Base-by-base conservation (phyloP, 2,888 invertebrate genomes). In the Gisinianus flammeolus region DNA sequence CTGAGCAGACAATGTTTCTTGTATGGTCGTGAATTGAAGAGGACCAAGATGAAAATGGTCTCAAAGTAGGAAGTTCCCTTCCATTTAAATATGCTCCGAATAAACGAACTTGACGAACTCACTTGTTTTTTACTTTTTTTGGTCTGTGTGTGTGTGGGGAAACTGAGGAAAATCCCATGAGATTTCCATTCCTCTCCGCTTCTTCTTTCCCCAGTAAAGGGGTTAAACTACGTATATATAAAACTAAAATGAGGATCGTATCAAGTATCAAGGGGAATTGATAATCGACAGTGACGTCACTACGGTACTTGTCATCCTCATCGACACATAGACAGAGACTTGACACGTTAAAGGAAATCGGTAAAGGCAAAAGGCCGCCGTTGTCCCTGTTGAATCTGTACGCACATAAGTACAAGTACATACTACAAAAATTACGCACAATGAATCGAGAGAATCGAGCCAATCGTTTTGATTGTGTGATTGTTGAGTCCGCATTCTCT, bases 1-100 rank as follows among this genome's bases (percentile, higher is more conserved):
- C n/a, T n/a, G n/a, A n/a, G n/a, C n/a, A n/a, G n/a, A n/a, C n/a
- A n/a, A n/a, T n/a, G n/a, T n/a, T n/a, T n/a, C n/a, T n/a, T n/a
- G n/a, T n/a, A n/a, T n/a, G n/a, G n/a, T n/a, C n/a, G n/a, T n/a
- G n/a, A n/a, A n/a, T n/a, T n/a, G n/a, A n/a, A n/a, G n/a, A 24
- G 24, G 62, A 62, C 26, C 62, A 62, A 62, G 28, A 62, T 24
- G 26, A 62, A 62, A 62, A 62, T 62, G 62, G 62, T 62, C 26
- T 62, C 2, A 10, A 62, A 62, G 12, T 12, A 28, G 26, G 28
- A 26, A 24, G 26, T 16, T 26, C 28, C 28, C 62, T 26, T 62
- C 26, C 16, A 62, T 62, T 62, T 62, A 62, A 62, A 26, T 62
- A 62, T 28, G 62, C 10, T 62, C 62, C 62, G 62, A 26, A 26